Base-by-base conservation (phyloP, 2,888 invertebrate genomes). In the Colostygia pectinataria region DNA sequence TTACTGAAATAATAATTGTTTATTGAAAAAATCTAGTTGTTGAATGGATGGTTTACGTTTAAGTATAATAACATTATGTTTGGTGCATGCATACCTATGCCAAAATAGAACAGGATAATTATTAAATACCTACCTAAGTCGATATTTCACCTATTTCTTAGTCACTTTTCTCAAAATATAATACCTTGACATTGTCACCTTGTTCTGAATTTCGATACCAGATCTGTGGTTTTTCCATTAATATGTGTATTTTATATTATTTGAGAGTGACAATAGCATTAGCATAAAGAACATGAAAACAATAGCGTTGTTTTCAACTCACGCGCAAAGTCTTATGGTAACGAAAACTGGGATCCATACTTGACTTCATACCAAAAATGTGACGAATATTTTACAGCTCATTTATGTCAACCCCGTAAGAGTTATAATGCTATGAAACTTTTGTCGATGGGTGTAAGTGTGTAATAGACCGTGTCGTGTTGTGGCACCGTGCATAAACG, bases 401-500 rank as follows among this genome's bases (percentile, higher is more conserved):
- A n/a, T n/a, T 39, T 55, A 49, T 57, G 48, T 43, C 58, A 10
- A 14, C 7, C 2, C 0, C 4, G 29, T 66, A 65, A 49, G 57
- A 54, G 50, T 25, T 12, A 61, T 51, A 46, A 57, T 59, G 24
- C 45, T 55, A 56, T 52, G 40, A 32, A 29, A 39, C 13, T 34
- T 1, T 32, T 27, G 18, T 27, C 45, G 27, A 12, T 46, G 40
- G 24, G 37, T 48, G 55, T 40, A 56, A 53, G 43, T 29, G 24
- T 55, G 53, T 52, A 59, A 68, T 77, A 69, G 68, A 78, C 80
- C 83, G 78, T 85, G 80, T 77, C 82, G 75, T 71, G 68, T 80
- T 80, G 76, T 81, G 77, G 70, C 71, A 83, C 84, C 87, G 81
- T 86, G 81, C 66, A 79, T 83, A 88, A 88, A 84, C 74, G 83